Evolutionary conservation across 2,797 vertebrate genomes (phyloP).

Genomic region (Eulemur mongoz): DNA sequence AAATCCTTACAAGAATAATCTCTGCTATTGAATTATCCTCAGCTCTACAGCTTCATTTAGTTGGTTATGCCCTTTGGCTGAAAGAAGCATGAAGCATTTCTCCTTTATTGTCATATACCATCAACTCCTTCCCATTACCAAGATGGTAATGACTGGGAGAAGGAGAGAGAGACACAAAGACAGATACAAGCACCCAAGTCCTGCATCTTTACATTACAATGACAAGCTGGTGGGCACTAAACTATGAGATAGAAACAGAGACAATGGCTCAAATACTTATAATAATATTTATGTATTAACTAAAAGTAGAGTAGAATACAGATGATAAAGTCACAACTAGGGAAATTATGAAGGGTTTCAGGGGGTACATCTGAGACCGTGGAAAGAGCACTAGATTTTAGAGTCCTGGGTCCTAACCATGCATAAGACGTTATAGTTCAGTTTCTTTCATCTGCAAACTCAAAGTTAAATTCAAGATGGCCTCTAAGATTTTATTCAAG

Average conservation of each 20-base stretch:
- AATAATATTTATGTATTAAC: background rate
- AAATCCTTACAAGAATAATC: background rate
- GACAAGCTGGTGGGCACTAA: background rate
- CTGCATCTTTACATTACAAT: background rate
- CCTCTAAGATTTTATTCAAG: background rate
- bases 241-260: background rate
- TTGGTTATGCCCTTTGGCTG: background rate
- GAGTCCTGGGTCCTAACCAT: background rate
- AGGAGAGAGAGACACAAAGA: background rate
- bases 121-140: background rate
- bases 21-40: background rate
- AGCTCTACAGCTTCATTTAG: background rate
- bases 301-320: background rate
- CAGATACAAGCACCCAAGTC: background rate
- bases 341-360: background rate
- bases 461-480: background rate
- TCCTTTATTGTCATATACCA: background rate
- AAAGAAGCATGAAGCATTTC: background rate
- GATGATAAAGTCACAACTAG: background rate
- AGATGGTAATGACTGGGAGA: background rate
- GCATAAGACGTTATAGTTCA: background rate
- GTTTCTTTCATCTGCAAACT: background rate
- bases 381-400: background rate
- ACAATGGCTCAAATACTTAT: background rate
- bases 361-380: rapidly evolving